Evolutionary conservation across 2,888 invertebrate genomes (phyloP).

Genomic region (Ophion obscuratus): DNA sequence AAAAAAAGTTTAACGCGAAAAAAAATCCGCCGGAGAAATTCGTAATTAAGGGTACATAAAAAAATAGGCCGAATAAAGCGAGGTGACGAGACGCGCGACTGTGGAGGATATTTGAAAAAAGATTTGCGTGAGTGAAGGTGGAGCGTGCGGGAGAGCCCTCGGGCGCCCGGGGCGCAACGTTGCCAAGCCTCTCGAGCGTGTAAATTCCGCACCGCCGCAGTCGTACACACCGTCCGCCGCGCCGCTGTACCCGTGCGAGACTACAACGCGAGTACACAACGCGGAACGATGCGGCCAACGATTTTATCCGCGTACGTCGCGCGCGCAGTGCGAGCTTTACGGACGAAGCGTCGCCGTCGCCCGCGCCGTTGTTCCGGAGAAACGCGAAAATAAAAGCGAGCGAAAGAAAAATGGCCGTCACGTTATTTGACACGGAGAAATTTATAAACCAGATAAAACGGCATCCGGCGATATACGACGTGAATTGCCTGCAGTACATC

Average conservation of each 20-base stretch:
- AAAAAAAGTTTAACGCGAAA: too few species aligned
- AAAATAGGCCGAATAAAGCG: too few species aligned
- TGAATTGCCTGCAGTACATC: slow-evolving; percentile 78
- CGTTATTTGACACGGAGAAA: slow-evolving; percentile 79
- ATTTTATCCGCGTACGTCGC: slow-evolving; percentile 56
- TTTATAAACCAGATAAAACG: slow-evolving; percentile 80
- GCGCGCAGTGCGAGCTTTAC: slow-evolving; percentile 50
- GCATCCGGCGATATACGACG: slow-evolving; percentile 80
- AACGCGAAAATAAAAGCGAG: background rate
- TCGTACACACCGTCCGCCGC: too few species aligned
- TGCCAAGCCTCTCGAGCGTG: slow-evolving; percentile 67
- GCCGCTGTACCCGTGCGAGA: too few species aligned
- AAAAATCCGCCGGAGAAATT: too few species aligned
- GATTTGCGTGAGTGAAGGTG: too few species aligned
- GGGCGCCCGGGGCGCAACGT: slow-evolving; percentile 69
- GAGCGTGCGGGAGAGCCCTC: background rate
- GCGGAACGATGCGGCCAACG: slow-evolving; percentile 59
- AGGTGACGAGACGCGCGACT: too few species aligned
- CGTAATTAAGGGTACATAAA: too few species aligned
- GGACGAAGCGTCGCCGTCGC: slow-evolving; percentile 19
- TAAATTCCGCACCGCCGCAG: slow-evolving; percentile 79
- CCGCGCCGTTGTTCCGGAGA: too few species aligned
- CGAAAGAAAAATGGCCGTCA: background rate
- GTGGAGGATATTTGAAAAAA: too few species aligned
- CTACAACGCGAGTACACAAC: slow-evolving; percentile 36